Percentiles rank a stretch among this genome's conserved stretches.
phyloP scores from a whole-genome alignment of 2,797 vertebrate species.

The Mastacembelus armatus region DNA sequence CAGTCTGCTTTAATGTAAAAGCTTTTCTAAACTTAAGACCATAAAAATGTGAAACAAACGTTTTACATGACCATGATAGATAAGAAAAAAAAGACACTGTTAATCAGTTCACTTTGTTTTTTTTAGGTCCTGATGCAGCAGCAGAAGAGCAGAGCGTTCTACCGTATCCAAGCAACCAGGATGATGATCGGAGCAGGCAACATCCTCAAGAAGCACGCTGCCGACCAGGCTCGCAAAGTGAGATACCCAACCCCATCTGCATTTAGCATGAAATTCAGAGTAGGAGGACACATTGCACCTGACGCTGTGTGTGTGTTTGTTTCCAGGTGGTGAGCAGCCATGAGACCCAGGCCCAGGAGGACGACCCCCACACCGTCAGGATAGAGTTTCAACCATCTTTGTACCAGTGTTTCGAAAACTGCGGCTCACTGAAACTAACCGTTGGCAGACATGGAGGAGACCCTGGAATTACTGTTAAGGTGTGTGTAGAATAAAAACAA shows the following conservation, averaged over 20 bases:
- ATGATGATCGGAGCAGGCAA: conserved; percentile 92
- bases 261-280: not conserved
- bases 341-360: conserved; percentile 81
- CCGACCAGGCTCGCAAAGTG: conserved; percentile 88
- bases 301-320: not conserved
- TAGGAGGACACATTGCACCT: not conserved
- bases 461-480: conserved; percentile 81
- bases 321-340: conserved; percentile 84
- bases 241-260: not conserved
- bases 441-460: conserved; percentile 84
- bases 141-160: conserved; percentile 90
- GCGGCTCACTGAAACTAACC: conserved; percentile 86
- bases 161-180: conserved; percentile 90
- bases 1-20: not conserved
- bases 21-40: not conserved
- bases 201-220: conserved; percentile 90
- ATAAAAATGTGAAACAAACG: too few relatives aligned
- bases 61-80: not conserved
- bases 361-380: conserved; percentile 83
- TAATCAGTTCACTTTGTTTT: conserved; percentile 1
- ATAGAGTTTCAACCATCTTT: conserved; percentile 85
- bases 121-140: conserved; percentile 87
- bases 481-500: conserved; percentile 41
- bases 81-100: too few relatives aligned
- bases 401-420: conserved; percentile 91